These are phyloP conservation scores for Phrynocephalus forsythii DNA, from an alignment of 2,797 vertebrate species.

Conservation along the genomic window DNA sequence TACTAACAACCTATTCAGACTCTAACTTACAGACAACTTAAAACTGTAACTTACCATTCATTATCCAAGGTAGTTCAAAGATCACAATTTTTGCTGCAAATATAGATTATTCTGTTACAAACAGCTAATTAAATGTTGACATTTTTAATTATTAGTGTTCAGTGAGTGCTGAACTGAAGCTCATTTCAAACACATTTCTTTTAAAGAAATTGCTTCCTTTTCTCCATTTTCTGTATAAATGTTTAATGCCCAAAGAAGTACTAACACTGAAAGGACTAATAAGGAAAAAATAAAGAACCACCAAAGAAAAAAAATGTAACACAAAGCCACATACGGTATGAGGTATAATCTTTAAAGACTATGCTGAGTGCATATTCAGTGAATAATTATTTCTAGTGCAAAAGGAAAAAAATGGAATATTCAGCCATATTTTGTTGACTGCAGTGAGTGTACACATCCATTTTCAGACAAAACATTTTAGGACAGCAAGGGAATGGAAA, in stretches of 20 bases:
- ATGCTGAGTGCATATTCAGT: neutral
- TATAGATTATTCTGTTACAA: slow-evolving; percentile 20
- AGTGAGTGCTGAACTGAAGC: neutral
- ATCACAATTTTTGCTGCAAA: slow-evolving; percentile 96
- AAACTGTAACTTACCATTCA: slow-evolving; percentile 89
- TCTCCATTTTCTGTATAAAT: neutral
- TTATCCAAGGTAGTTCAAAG: slow-evolving; percentile 99
- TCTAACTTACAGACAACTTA: neutral
- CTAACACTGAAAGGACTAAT: neutral
- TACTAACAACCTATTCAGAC: neutral
- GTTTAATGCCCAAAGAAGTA: neutral
- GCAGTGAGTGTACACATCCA: too few relatives aligned
- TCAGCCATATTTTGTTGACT: neutral
- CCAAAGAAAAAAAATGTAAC: neutral
- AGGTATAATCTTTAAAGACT: neutral
- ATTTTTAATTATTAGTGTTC: neutral
- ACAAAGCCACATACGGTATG: neutral
- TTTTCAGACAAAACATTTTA: neutral
- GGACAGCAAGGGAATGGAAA: too few relatives aligned
- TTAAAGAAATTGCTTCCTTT: neutral
- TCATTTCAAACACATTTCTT: neutral
- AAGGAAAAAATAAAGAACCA: neutral
- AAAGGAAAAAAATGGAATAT: neutral
- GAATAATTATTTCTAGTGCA: neutral
- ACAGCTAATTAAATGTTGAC: neutral